Conservation (phyloP, 2,113 vertebrate species). For the Rhinolophus sinicus region DNA sequence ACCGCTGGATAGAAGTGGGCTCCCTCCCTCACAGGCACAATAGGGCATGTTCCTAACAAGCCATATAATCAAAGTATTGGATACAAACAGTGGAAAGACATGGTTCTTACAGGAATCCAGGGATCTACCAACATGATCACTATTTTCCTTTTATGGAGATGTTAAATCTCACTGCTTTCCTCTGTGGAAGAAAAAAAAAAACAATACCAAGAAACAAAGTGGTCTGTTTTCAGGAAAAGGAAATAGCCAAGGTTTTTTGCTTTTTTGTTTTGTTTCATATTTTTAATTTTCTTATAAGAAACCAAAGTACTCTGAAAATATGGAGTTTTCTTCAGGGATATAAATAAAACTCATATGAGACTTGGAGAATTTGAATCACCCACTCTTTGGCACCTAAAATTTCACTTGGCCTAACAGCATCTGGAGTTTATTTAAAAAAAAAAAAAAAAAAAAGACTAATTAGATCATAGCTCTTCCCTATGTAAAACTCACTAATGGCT, state of each 20-base stretch:
- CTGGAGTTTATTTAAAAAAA: conserved; percentile 47
- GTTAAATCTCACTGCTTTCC: background rate
- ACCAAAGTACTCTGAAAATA: conserved; percentile 47
- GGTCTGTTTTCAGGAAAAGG: background rate
- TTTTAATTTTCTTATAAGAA: conserved; percentile 46
- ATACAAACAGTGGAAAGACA: background rate
- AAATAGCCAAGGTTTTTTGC: background rate
- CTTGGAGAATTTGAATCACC: conserved; percentile 63
- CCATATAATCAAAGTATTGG: background rate
- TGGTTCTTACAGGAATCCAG: background rate
- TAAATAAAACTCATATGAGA: conserved; percentile 70
- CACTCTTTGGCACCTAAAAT: conserved; percentile 73
- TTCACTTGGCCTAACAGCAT: conserved; percentile 66
- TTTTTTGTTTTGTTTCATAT: background rate
- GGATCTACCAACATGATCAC: background rate
- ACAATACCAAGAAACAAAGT: background rate
- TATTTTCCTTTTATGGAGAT: background rate
- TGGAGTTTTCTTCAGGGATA: conserved; percentile 55
- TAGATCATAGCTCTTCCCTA: background rate
- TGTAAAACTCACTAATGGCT: conserved; percentile 8
- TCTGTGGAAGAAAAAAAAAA: background rate
- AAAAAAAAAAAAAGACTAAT: background rate
- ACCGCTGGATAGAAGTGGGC: background rate
- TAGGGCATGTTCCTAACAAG: background rate
- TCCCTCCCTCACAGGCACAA: background rate